phyloP scores from a whole-genome alignment of 2,113 vertebrate species.

The Semnopithecus entellus region DNA sequence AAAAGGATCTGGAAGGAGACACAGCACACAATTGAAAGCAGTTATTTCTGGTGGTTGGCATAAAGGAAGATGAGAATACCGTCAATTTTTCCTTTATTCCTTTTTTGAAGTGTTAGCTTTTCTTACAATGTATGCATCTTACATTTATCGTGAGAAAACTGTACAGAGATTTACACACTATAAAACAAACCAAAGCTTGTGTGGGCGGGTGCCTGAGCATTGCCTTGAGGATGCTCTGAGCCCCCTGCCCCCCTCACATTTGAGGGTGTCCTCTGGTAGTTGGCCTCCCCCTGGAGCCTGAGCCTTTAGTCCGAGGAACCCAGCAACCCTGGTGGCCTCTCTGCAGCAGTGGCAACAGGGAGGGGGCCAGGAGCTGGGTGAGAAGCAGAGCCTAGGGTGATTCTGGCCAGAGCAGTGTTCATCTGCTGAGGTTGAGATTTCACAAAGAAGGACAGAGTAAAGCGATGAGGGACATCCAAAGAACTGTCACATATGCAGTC shows the following conservation, averaged over 20 bases:
- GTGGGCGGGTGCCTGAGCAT: not conserved
- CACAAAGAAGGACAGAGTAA: not conserved
- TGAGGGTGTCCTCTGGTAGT: not conserved
- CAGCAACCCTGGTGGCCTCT: too few relatives aligned
- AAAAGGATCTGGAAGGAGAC: not conserved
- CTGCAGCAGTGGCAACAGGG: not conserved
- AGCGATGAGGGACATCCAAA: fast-evolving
- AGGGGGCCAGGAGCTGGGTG: not conserved
- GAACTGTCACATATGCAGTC: not conserved
- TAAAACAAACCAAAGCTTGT: not conserved
- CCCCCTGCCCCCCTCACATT: not conserved
- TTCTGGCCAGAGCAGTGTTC: not conserved
- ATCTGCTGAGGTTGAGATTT: not conserved
- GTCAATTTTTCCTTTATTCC: not conserved
- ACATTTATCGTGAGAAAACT: not conserved
- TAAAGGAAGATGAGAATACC: not conserved
- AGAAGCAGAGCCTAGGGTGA: not conserved
- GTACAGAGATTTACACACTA: not conserved
- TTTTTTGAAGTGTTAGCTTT: not conserved
- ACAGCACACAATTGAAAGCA: not conserved
- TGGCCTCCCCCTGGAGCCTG: not conserved
- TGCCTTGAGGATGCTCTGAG: not conserved
- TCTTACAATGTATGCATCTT: not conserved
- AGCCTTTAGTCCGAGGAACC: not conserved
- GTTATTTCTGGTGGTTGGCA: not conserved